Conservation (phyloP, 1,140 invertebrate species). For the Drosophila grimshawi region DNA sequence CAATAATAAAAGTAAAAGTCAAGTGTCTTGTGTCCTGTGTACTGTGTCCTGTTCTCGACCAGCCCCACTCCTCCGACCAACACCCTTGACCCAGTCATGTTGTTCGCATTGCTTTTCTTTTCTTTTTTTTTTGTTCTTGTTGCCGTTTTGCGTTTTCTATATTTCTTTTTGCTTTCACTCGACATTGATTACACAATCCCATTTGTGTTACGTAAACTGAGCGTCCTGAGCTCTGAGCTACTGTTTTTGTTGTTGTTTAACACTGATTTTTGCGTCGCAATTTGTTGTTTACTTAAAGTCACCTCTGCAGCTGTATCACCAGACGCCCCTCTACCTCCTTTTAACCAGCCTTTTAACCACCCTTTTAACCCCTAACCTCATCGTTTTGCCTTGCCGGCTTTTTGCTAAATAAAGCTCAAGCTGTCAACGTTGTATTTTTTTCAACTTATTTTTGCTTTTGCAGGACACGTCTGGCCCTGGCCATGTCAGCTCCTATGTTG, state of each 20-base stretch:
- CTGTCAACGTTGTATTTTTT: slow-evolving; percentile 11
- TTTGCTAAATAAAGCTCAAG: slow-evolving; percentile 70
- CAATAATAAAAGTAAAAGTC: slow-evolving; percentile 19
- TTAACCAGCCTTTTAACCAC: background rate
- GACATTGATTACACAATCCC: slow-evolving; percentile 70
- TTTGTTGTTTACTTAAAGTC: slow-evolving; percentile 19
- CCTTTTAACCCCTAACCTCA: slow-evolving; percentile 1
- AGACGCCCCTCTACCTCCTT: background rate
- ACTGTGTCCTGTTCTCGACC: background rate
- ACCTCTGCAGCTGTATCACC: slow-evolving; percentile 31
- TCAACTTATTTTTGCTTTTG: slow-evolving; percentile 3
- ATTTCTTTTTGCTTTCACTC: background rate
- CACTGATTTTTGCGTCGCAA: slow-evolving; percentile 59
- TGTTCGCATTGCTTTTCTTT: background rate
- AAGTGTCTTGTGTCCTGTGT: slow-evolving; percentile 6
- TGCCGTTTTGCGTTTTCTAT: slow-evolving; percentile 5
- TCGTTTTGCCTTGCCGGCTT: slow-evolving; percentile 41
- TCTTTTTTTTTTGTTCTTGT: background rate
- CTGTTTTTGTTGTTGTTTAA: slow-evolving; percentile 13
- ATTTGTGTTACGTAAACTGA: slow-evolving; percentile 72
- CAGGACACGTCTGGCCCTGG: slow-evolving; percentile 52
- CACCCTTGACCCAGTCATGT: slow-evolving; percentile 33
- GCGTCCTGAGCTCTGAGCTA: slow-evolving; percentile 45
- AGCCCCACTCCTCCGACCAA: background rate
- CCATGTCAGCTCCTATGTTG: slow-evolving; percentile 43